A percentile compares a stretch with the other conserved stretches of the same genome.
Conservation (phyloP, 2,113 vertebrate genomes). For the Gila orcuttii region DNA sequence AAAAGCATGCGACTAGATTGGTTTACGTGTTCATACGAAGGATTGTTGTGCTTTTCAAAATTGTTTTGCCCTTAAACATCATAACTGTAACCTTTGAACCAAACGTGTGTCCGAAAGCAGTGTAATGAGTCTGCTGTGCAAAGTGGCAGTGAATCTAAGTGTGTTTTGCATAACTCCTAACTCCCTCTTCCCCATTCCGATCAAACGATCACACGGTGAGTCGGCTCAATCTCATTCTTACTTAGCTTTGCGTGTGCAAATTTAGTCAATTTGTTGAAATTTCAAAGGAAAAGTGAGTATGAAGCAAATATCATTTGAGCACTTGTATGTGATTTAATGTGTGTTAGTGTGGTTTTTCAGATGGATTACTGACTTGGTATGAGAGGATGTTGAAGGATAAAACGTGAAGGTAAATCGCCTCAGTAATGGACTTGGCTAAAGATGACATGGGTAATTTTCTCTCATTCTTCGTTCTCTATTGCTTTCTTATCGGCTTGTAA, state of each 20-base stretch:
- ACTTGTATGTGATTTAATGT: background rate
- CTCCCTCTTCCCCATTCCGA: slow-evolving; percentile 38
- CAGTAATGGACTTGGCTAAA: slow-evolving; percentile 7
- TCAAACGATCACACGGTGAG: slow-evolving; percentile 8
- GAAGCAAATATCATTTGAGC: background rate
- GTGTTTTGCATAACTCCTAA: slow-evolving; percentile 46
- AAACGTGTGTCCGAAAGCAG: slow-evolving; percentile 1
- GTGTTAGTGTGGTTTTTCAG: slow-evolving; percentile 7
- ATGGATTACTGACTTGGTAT: background rate
- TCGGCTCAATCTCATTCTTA: slow-evolving; percentile 5
- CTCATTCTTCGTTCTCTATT: background rate
- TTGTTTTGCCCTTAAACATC: background rate
- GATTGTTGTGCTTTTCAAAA: background rate
- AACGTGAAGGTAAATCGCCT: background rate
- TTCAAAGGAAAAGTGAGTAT: slow-evolving; percentile 13
- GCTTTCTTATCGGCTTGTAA: background rate
- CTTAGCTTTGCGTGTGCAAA: background rate
- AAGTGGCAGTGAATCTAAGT: background rate
- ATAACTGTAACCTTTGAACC: background rate
- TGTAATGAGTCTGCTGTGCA: slow-evolving; percentile 4
- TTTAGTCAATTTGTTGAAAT: background rate
- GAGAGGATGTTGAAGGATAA: background rate
- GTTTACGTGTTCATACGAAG: background rate
- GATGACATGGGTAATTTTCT: background rate
- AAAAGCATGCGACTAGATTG: background rate